These are phyloP conservation scores for Mesitornis unicolor DNA, from an alignment of 2,113 vertebrate genomes.

Conservation along the genomic window DNA sequence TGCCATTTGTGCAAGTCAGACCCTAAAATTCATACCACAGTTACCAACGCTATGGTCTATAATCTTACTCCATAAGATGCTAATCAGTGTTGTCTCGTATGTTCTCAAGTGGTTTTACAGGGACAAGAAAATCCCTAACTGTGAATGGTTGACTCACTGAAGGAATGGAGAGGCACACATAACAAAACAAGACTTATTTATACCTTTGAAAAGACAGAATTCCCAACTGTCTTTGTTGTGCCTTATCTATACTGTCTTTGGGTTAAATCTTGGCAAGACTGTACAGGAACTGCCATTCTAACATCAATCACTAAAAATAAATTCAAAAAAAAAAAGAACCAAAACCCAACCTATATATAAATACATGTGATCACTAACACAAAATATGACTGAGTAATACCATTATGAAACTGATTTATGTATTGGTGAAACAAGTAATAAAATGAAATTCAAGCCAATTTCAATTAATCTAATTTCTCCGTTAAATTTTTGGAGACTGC, in stretches of 20 bases:
- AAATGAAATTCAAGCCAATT: not conserved
- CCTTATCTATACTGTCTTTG: not conserved
- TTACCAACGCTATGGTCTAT: not conserved
- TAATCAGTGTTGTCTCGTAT: not conserved
- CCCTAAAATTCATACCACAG: not conserved
- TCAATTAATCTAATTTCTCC: not conserved
- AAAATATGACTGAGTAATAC: not conserved
- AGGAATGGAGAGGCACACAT: not conserved
- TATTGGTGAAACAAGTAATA: not conserved
- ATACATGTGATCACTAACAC: not conserved
- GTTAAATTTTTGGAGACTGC: not conserved
- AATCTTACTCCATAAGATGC: not conserved
- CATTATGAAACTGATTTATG: not conserved
- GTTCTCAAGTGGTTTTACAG: not conserved
- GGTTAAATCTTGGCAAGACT: not conserved
- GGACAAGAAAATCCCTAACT: not conserved
- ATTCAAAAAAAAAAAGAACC: accelerated
- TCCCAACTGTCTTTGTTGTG: not conserved
- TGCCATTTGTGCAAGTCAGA: not conserved
- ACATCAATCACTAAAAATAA: not conserved
- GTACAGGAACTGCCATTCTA: not conserved
- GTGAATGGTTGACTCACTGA: not conserved
- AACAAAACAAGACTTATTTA: not conserved
- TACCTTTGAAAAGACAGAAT: not conserved
- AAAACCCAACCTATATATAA: not conserved